These are phyloP conservation scores for Burhinus oedicnemus DNA, from an alignment of 2,113 vertebrate genomes.

Conservation along the genomic window DNA sequence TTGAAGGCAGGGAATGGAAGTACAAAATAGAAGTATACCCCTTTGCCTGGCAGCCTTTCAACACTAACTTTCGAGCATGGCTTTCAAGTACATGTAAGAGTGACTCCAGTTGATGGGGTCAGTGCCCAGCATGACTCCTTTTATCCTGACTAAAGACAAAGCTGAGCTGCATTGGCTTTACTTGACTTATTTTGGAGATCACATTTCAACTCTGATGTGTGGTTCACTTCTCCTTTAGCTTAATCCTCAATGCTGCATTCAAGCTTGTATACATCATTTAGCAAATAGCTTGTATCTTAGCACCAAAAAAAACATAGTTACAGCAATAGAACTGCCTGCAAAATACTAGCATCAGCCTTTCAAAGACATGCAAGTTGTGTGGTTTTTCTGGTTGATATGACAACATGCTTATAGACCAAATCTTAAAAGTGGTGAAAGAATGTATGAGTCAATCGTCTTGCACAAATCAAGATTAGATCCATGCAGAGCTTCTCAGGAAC, in stretches of 20 bases:
- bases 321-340: background rate
- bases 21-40: background rate
- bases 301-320: background rate
- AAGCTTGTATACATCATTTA: rapidly evolving
- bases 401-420: background rate
- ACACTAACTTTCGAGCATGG: background rate
- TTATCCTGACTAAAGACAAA: background rate
- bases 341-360: background rate
- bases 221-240: background rate
- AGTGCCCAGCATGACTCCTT: background rate
- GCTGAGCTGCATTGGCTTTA: background rate
- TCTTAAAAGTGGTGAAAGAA: background rate
- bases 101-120: rapidly evolving
- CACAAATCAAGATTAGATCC: background rate
- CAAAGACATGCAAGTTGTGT: background rate
- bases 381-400: background rate
- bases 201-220: background rate
- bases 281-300: background rate
- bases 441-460: background rate
- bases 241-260: background rate
- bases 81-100: background rate
- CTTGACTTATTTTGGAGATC: background rate
- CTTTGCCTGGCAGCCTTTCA: background rate
- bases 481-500: background rate
- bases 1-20: background rate